Percentiles rank a stretch among this genome's conserved stretches.
Conservation (phyloP, 2,888 invertebrate species). For the Maniola hyperantus region DNA sequence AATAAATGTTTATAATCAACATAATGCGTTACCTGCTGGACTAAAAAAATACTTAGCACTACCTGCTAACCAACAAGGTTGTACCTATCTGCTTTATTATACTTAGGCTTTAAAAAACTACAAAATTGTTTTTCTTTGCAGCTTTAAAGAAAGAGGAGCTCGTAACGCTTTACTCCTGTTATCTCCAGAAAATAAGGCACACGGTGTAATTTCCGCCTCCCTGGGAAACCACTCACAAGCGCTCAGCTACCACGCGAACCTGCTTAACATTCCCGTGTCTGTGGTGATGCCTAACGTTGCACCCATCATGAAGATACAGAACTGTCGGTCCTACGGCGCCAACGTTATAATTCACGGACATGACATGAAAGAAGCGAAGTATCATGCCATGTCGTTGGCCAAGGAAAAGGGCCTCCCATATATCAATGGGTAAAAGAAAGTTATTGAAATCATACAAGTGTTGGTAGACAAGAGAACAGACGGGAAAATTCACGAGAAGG, state of each 20-base stretch:
- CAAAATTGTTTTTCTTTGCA: constrained; percentile 51
- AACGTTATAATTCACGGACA: constrained; percentile 91
- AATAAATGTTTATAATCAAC: not conserved
- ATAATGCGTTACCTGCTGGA: too few relatives aligned
- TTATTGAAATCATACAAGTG: not conserved
- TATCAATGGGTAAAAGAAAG: constrained; percentile 88
- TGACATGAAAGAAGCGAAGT: constrained; percentile 93
- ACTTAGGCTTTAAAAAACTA: too few relatives aligned
- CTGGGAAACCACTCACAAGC: constrained; percentile 96
- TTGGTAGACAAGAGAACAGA: not conserved
- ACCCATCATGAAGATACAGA: constrained; percentile 97
- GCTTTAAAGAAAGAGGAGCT: constrained; percentile 97
- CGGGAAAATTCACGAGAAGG: not conserved
- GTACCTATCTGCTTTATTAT: too few relatives aligned
- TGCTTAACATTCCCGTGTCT: constrained; percentile 87
- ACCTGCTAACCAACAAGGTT: too few relatives aligned
- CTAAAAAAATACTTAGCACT: too few relatives aligned
- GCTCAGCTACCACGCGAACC: constrained; percentile 89
- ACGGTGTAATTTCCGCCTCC: constrained; percentile 95
- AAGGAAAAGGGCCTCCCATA: constrained; percentile 88
- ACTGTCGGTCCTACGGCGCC: constrained; percentile 92
- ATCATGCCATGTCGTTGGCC: constrained; percentile 88
- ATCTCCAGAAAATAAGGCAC: constrained; percentile 85
- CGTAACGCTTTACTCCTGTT: constrained; percentile 91
- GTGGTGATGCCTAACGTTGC: constrained; percentile 98